phyloP scores from a whole-genome alignment of 2,113 vertebrate species.

The Mustelus asterias region DNA sequence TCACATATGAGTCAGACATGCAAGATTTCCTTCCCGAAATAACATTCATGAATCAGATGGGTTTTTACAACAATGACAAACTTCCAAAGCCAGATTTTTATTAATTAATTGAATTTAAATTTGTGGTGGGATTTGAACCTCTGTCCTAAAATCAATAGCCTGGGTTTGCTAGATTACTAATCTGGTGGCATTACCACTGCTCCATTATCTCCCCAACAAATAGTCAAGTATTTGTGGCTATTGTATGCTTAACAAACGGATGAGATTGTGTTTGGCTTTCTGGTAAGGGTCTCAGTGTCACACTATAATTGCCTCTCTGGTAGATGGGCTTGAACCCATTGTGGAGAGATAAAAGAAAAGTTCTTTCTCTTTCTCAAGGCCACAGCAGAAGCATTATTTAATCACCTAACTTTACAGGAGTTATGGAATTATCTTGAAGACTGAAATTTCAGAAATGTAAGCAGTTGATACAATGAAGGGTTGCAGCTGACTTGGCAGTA shows the following conservation, averaged over 20 bases:
- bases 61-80: background rate
- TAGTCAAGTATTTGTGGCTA: background rate
- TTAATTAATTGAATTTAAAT: no score
- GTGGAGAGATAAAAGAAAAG: background rate
- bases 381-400: background rate
- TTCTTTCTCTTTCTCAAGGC: background rate
- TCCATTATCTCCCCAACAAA: background rate
- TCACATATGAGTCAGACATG: background rate
- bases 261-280: background rate
- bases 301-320: background rate
- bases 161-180: no score
- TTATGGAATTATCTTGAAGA: background rate
- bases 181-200: background rate
- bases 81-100: no score
- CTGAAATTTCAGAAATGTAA: background rate
- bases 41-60: background rate
- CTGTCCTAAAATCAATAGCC: background rate
- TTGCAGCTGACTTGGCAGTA: background rate
- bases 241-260: background rate
- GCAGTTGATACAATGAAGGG: background rate
- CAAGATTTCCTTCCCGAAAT: background rate
- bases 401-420: background rate
- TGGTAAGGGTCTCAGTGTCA: background rate
- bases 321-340: background rate
- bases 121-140: background rate